A percentile compares a stretch with the other conserved stretches of the same genome.
These are phyloP conservation scores for Pteromalus puparum DNA, from an alignment of 1,140 invertebrate genomes.

Conservation along the genomic window DNA sequence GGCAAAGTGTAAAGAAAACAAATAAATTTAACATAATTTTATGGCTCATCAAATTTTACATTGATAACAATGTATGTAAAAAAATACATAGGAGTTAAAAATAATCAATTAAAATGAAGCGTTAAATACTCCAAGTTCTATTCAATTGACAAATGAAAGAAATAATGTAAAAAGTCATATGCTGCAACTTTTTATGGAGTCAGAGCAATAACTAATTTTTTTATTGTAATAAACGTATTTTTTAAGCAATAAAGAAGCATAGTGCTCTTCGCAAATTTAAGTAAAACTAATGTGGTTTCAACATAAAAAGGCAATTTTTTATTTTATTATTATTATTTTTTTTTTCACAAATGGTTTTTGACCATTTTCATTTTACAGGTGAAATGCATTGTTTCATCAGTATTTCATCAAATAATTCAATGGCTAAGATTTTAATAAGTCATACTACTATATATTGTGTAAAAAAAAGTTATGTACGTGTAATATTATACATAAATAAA, in stretches of 20 bases:
- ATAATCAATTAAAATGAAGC: not conserved
- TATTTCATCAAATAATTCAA: not conserved
- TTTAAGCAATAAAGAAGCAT: constrained; percentile 21
- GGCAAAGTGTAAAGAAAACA: not conserved
- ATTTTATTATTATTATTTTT: not conserved
- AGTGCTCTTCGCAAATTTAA: not conserved
- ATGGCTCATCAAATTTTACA: not conserved
- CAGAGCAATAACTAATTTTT: constrained; percentile 36
- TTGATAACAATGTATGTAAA: constrained; percentile 17
- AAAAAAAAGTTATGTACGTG: constrained; percentile 14
- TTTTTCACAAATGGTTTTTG: not conserved
- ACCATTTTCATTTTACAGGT: constrained; percentile 1
- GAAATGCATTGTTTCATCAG: not conserved
- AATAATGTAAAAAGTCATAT: constrained; percentile 5
- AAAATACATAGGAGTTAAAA: not conserved
- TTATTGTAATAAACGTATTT: not conserved
- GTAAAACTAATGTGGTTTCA: not conserved
- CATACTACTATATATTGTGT: not conserved
- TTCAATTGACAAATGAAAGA: not conserved
- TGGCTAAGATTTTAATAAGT: not conserved
- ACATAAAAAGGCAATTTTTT: not conserved
- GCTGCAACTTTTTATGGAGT: constrained; percentile 2
- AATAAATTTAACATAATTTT: constrained; percentile 16
- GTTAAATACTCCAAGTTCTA: constrained; percentile 7
- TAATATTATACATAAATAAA: constrained; percentile 17